These are phyloP conservation scores for Drosophila recens DNA, from an alignment of 2,888 invertebrate genomes.

Conservation along the genomic window DNA sequence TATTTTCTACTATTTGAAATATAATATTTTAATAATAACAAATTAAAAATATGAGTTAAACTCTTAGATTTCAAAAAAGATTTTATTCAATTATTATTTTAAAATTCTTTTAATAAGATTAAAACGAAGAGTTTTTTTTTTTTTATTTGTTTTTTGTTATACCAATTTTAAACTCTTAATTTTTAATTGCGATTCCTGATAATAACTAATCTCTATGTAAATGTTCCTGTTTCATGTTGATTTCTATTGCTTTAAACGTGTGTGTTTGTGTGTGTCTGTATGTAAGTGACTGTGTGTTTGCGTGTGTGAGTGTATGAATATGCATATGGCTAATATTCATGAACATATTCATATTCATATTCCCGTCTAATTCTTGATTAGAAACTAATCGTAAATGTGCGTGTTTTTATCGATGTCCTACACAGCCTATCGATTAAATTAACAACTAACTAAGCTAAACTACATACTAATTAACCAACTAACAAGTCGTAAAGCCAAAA, in stretches of 20 bases:
- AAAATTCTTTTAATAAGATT: no score
- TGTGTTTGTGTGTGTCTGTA: constrained; percentile 12
- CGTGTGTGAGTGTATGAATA: constrained; percentile 17
- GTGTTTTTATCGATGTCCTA: constrained; percentile 64
- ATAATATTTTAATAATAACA: no score
- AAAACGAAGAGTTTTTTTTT: no score
- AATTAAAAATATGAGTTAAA: no score
- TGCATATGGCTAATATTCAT: constrained; percentile 6
- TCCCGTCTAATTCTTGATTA: constrained; percentile 28
- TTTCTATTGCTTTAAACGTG: constrained; percentile 39
- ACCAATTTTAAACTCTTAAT: neutral
- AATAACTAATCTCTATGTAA: constrained; percentile 54
- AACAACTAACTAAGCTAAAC: constrained; percentile 19
- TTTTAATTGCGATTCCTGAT: neutral
- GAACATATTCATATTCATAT: constrained; percentile 12
- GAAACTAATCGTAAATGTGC: constrained; percentile 46
- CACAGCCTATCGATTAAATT: constrained; percentile 33
- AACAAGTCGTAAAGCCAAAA: constrained; percentile 8
- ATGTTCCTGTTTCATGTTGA: constrained; percentile 61
- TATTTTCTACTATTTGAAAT: no score
- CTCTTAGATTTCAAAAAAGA: no score
- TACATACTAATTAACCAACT: constrained; percentile 12
- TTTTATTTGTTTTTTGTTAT: no score
- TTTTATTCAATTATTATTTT: no score
- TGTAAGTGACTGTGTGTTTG: neutral